Evolutionary conservation across 2,113 vertebrate species (phyloP).

Genomic region (Phainopepla nitens): DNA sequence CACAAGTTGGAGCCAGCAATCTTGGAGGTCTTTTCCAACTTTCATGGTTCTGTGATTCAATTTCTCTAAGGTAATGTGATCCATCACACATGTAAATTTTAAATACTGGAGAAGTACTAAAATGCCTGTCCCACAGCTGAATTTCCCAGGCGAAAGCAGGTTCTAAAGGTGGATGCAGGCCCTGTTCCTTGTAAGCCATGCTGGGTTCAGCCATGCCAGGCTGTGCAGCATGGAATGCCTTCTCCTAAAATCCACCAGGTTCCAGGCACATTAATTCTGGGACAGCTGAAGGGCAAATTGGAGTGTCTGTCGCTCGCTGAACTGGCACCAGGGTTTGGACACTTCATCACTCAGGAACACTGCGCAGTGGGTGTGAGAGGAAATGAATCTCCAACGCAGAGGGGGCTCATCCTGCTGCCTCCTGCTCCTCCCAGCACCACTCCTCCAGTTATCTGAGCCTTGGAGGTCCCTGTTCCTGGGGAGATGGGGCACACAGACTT

Average conservation of each 20-base stretch:
- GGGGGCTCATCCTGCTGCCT: rapidly evolving
- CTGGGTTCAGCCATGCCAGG: neutral
- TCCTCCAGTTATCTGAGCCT: neutral
- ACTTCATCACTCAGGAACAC: neutral
- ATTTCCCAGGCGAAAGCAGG: neutral
- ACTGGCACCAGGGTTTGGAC: neutral
- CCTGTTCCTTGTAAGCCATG: neutral
- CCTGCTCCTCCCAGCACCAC: neutral
- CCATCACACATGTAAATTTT: neutral
- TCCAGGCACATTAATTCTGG: rapidly evolving
- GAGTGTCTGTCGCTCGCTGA: neutral
- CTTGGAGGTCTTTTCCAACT: neutral
- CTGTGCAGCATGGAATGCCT: neutral
- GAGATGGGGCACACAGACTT: neutral
- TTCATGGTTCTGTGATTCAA: neutral
- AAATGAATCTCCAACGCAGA: neutral
- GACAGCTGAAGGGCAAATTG: neutral
- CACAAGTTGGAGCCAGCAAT: neutral
- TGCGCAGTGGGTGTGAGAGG: neutral
- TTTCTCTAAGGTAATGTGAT: neutral
- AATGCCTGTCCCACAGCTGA: neutral
- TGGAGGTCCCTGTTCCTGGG: neutral
- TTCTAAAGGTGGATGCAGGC: neutral
- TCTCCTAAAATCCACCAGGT: neutral
- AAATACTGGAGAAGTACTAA: neutral